Conservation (phyloP, 92 coral and sea anemone species). For the Pocillopora meandrina region DNA sequence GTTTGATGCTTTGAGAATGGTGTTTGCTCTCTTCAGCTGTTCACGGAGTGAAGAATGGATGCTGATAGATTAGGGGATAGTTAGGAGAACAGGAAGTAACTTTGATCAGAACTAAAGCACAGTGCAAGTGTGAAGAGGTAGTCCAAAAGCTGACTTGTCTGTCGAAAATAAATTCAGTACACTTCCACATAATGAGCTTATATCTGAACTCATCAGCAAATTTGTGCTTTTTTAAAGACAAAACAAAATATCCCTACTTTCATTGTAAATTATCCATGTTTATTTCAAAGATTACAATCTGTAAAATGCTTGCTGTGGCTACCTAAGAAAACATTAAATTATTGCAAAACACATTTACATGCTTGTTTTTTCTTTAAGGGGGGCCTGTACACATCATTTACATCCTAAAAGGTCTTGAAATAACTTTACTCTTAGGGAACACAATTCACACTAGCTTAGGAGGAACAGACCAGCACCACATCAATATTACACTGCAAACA, state of each 20-base stretch:
- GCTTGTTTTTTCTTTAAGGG: conserved; percentile 58
- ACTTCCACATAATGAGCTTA: too few relatives aligned
- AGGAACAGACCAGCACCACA: conserved; percentile 51
- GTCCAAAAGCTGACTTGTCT: too few relatives aligned
- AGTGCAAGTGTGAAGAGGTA: too few relatives aligned
- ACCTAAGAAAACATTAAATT: conserved; percentile 87
- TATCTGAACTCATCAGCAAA: too few relatives aligned
- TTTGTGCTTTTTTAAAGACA: not conserved
- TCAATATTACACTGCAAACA: conserved; percentile 28
- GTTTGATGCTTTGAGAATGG: too few relatives aligned
- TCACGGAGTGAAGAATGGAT: too few relatives aligned
- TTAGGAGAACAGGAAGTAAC: too few relatives aligned
- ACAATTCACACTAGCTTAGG: conserved; percentile 42
- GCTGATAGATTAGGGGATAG: too few relatives aligned
- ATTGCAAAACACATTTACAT: conserved; percentile 95
- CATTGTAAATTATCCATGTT: conserved; percentile 42
- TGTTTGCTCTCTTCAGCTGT: too few relatives aligned
- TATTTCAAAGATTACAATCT: conserved; percentile 56
- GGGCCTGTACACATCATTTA: conserved; percentile 94
- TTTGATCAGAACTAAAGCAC: too few relatives aligned
- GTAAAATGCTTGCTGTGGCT: conserved; percentile 55
- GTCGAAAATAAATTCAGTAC: too few relatives aligned
- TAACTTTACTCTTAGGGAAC: conserved; percentile 30
- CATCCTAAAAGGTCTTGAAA: conserved; percentile 67
- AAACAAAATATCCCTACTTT: not conserved